Percentiles rank a stretch among this genome's conserved stretches.
Evolutionary conservation across 2,113 vertebrate genomes (phyloP).

Genomic region (Nothocercus nigrocapillus): DNA sequence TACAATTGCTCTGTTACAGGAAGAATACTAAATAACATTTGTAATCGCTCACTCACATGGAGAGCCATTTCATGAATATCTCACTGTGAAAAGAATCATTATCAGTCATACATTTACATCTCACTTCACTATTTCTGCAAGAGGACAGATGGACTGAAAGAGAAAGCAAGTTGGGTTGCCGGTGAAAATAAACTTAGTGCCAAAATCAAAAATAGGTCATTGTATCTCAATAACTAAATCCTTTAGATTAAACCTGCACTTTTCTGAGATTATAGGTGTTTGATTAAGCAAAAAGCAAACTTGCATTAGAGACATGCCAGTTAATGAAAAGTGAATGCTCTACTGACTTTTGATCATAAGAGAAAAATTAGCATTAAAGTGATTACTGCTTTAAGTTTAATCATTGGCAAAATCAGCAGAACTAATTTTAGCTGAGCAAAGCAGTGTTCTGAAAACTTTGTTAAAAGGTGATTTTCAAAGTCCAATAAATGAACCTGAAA

Average conservation of each 20-base stretch:
- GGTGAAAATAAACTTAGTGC: not conserved
- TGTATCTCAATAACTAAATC: not conserved
- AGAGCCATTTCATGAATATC: not conserved
- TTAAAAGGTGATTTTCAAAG: slow-evolving; percentile 52
- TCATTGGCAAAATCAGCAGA: slow-evolving; percentile 20
- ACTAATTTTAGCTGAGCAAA: slow-evolving; percentile 37
- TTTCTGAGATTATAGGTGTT: not conserved
- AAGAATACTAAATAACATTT: not conserved
- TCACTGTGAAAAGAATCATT: not conserved
- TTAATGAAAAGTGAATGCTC: slow-evolving; percentile 32
- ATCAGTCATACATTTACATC: not conserved
- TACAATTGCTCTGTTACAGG: not conserved
- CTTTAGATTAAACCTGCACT: not conserved
- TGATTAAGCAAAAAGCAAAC: slow-evolving; percentile 26
- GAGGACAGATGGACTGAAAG: not conserved
- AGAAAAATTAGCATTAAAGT: slow-evolving; percentile 20
- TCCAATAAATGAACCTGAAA: not conserved
- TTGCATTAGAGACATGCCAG: not conserved
- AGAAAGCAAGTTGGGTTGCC: not conserved
- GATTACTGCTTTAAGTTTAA: slow-evolving; percentile 45
- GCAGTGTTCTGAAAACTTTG: slow-evolving; percentile 22
- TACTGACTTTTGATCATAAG: slow-evolving; percentile 15
- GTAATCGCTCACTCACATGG: not conserved
- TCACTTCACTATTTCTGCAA: not conserved
- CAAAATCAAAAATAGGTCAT: not conserved